Percentiles rank a stretch among this genome's conserved stretches.
Conservation (phyloP, 2,888 invertebrate genomes). For the Smittia sp. region DNA sequence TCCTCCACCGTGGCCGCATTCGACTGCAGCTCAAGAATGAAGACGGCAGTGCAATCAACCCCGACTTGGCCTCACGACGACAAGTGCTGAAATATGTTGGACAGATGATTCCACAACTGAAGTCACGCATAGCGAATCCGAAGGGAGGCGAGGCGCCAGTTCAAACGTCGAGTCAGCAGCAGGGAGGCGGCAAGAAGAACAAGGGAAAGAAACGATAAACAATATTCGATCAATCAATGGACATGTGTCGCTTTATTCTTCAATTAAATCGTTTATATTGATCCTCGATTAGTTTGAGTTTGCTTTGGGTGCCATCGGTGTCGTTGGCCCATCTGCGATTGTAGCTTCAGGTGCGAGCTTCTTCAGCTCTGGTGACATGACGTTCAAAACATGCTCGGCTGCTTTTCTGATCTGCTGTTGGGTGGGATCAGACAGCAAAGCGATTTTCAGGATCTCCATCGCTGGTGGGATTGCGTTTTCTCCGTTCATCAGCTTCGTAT, state of each 20-base stretch:
- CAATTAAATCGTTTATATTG: background rate
- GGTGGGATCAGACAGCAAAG: constrained; percentile 17
- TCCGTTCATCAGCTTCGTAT: background rate
- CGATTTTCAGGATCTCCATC: background rate
- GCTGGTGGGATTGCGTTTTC: constrained; percentile 10
- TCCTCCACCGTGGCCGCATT: constrained; percentile 79
- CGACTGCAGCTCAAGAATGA: constrained; percentile 90
- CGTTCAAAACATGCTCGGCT: background rate
- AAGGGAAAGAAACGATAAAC: constrained; percentile 51
- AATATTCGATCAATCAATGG: no score
- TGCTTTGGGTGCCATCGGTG: background rate
- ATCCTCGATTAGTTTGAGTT: no score
- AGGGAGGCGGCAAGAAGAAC: constrained; percentile 48
- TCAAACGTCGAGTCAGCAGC: constrained; percentile 39
- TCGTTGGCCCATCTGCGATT: background rate
- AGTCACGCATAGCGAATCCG: constrained; percentile 63
- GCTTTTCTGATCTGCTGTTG: background rate
- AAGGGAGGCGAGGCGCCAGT: constrained; percentile 42
- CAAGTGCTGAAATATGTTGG: constrained; percentile 75
- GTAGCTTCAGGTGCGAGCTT: background rate
- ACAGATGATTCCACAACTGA: constrained; percentile 86
- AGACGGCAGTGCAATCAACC: constrained; percentile 72
- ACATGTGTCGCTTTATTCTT: background rate
- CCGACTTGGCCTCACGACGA: constrained; percentile 71
- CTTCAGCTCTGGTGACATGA: background rate